Percentiles rank a stretch among this genome's conserved stretches.
Conservation (phyloP, 2,797 vertebrate genomes). For the Mastacembelus armatus region DNA sequence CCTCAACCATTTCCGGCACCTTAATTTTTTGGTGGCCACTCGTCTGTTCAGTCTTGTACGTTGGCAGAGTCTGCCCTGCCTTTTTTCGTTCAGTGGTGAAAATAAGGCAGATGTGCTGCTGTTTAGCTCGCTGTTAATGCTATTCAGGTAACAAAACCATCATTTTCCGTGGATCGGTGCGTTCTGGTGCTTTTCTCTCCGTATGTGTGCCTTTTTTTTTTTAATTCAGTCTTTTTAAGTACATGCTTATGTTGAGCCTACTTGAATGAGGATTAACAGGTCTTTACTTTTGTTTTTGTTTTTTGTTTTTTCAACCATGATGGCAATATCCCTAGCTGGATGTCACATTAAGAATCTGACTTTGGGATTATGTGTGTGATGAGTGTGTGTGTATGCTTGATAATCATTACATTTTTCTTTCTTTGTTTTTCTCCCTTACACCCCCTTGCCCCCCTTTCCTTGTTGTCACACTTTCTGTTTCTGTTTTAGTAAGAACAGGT, state of each 20-base stretch:
- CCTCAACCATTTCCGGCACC: slow-evolving; percentile 2
- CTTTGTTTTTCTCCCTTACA: slow-evolving; percentile 22
- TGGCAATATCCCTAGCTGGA: slow-evolving; percentile 52
- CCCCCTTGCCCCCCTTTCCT: not conserved
- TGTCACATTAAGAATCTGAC: slow-evolving; percentile 44
- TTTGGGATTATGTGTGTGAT: slow-evolving; percentile 46
- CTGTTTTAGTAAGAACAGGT: slow-evolving; percentile 87
- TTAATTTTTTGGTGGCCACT: slow-evolving; percentile 4
- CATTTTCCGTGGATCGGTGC: slow-evolving; percentile 35
- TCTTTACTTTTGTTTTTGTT: slow-evolving; percentile 21
- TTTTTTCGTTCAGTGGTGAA: slow-evolving; percentile 16
- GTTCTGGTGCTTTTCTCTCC: slow-evolving; percentile 46
- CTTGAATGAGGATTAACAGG: slow-evolving; percentile 44
- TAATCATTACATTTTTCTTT: slow-evolving; percentile 51
- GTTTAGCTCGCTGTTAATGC: slow-evolving; percentile 1
- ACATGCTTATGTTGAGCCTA: slow-evolving; percentile 39
- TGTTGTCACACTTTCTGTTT: slow-evolving; percentile 21
- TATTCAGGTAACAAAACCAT: slow-evolving; percentile 31
- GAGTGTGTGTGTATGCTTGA: slow-evolving; percentile 26
- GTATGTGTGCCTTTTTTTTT: slow-evolving; percentile 16
- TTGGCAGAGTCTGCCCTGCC: slow-evolving; percentile 1
- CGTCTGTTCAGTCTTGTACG: not conserved
- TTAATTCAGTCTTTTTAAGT: slow-evolving; percentile 37
- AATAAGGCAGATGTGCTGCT: slow-evolving; percentile 25
- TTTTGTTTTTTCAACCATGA: slow-evolving; percentile 35